Conservation (phyloP, 2,113 vertebrate genomes). For the Melanotaenia duboulayi region DNA sequence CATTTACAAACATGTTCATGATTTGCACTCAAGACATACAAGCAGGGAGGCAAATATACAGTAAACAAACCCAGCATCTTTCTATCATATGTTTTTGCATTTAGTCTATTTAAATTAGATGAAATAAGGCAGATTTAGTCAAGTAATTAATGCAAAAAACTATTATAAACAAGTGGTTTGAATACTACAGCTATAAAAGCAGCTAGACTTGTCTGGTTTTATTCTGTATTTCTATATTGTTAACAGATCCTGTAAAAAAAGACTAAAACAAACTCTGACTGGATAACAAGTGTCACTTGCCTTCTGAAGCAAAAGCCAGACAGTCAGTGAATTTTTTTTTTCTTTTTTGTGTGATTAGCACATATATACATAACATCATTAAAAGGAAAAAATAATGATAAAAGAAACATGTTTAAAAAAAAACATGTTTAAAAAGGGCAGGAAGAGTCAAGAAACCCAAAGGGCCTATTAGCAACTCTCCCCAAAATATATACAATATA, state of each 20-base stretch:
- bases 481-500: too few species aligned
- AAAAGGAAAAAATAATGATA: too few species aligned
- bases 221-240: background rate
- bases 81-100: background rate
- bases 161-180: background rate
- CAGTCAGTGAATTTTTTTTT: background rate
- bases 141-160: background rate
- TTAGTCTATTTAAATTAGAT: background rate
- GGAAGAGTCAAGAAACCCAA: too few species aligned
- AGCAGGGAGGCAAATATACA: conserved; percentile 17
- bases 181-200: background rate
- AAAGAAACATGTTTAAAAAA: too few species aligned
- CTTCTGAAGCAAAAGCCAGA: background rate
- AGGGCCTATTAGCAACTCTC: too few species aligned
- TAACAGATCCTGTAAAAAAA: conserved; percentile 3
- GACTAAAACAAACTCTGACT: background rate
- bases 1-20: conserved; percentile 10
- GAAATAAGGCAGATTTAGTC: background rate
- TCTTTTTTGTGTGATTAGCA: too few species aligned
- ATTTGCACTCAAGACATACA: conserved; percentile 16
- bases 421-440: too few species aligned
- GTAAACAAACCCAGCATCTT: conserved; percentile 35
- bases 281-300: background rate
- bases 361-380: too few species aligned
- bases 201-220: background rate